phyloP scores from a whole-genome alignment of 1,140 invertebrate genomes.

The Aphaenogaster rudis region DNA sequence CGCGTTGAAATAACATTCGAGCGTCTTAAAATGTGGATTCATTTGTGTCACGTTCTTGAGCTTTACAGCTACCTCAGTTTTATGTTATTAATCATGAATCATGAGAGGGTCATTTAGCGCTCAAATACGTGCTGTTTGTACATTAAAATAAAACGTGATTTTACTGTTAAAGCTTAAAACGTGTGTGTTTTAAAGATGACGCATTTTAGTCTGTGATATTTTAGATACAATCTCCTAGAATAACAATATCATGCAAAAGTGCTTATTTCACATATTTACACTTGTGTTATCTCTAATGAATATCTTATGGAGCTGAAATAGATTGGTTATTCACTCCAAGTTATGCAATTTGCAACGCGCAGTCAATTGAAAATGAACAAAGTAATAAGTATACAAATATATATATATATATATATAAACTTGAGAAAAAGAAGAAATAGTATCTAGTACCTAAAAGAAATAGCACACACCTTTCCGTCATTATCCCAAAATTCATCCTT shows the following conservation, averaged over 20 bases:
- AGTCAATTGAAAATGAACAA: background rate
- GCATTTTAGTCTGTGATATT: background rate
- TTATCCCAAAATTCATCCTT: background rate
- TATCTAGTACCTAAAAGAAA: background rate
- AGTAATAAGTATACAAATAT: background rate
- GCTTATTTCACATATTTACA: background rate
- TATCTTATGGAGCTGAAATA: background rate
- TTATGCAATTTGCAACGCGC: background rate
- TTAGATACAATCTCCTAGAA: background rate
- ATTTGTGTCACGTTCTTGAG: slow-evolving; percentile 33
- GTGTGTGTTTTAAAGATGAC: background rate
- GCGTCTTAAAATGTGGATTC: slow-evolving; percentile 40
- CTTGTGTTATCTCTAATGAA: background rate
- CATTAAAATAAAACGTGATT: background rate
- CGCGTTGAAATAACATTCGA: slow-evolving; percentile 29
- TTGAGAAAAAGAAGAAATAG: background rate
- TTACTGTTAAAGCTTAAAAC: background rate
- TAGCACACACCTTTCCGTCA: background rate
- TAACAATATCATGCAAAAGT: slow-evolving; percentile 3
- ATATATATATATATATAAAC: background rate
- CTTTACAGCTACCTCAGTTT: background rate
- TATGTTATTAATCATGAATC: background rate
- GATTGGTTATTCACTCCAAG: background rate
- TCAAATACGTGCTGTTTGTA: background rate
- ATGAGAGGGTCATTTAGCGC: too few species aligned